phyloP scores from a whole-genome alignment of 2,113 vertebrate genomes.

The Calidris pugnax region DNA sequence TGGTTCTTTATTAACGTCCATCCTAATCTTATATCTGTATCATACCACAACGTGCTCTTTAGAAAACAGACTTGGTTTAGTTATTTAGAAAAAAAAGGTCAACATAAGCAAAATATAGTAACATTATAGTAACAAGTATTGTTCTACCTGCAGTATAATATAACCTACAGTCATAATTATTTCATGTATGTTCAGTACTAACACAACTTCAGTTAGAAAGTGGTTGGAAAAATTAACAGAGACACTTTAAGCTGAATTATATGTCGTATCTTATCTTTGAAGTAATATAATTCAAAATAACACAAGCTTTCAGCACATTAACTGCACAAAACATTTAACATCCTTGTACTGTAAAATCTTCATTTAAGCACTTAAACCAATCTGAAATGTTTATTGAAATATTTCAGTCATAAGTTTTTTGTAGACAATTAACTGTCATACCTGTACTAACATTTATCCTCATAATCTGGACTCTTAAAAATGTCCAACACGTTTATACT shows the following conservation, averaged over 20 bases:
- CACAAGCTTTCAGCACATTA: not conserved
- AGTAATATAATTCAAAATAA: not conserved
- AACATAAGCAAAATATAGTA: not conserved
- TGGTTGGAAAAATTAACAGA: not conserved
- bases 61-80: not conserved
- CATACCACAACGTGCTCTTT: not conserved
- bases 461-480: not conserved
- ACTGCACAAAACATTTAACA: not conserved
- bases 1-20: not conserved
- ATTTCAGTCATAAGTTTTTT: not conserved
- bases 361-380: not conserved
- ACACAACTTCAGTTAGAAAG: not conserved
- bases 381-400: not conserved
- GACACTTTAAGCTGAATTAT: not conserved
- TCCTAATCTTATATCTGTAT: not conserved
- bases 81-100: not conserved
- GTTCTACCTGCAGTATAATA: not conserved
- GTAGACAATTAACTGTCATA: not conserved
- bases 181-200: not conserved
- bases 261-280: not conserved
- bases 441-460: not conserved
- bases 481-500: not conserved
- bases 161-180: not conserved
- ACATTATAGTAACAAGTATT: not conserved
- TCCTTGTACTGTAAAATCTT: not conserved